These are phyloP conservation scores for Dicentrarchus labrax DNA, from an alignment of 2,113 vertebrate species.

Conservation along the genomic window DNA sequence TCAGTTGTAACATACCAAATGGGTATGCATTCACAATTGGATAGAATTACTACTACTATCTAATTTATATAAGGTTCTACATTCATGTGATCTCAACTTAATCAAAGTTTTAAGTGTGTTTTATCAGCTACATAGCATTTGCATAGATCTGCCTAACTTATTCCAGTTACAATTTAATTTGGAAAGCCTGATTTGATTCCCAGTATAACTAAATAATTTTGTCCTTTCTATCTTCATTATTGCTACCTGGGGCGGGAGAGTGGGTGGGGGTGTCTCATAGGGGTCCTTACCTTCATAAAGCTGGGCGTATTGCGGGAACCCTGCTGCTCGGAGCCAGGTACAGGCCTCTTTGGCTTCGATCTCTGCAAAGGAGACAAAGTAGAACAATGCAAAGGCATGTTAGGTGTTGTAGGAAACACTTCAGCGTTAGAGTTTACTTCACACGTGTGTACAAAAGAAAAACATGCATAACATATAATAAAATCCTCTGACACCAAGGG, in stretches of 20 bases:
- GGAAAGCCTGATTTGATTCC: background rate
- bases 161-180: too few relatives aligned
- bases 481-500: background rate
- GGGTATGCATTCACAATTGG: background rate
- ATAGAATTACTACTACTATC: background rate
- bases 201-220: background rate
- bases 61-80: background rate
- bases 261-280: background rate
- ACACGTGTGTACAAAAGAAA: too few relatives aligned
- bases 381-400: slow-evolving; percentile 23
- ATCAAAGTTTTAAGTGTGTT: background rate
- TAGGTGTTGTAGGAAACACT: slow-evolving; percentile 18
- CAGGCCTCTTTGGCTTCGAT: slow-evolving; percentile 89
- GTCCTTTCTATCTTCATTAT: background rate
- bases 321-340: slow-evolving; percentile 90
- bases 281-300: slow-evolving; percentile 90
- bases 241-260: background rate
- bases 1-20: background rate
- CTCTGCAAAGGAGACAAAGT: slow-evolving; percentile 82
- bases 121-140: background rate
- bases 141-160: background rate
- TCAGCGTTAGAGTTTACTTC: too few relatives aligned
- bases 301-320: slow-evolving; percentile 92
- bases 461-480: background rate
- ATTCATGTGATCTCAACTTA: background rate